These are phyloP conservation scores for Actinia equina DNA, from an alignment of 64 coral and sea anemone genomes.

Conservation along the genomic window DNA sequence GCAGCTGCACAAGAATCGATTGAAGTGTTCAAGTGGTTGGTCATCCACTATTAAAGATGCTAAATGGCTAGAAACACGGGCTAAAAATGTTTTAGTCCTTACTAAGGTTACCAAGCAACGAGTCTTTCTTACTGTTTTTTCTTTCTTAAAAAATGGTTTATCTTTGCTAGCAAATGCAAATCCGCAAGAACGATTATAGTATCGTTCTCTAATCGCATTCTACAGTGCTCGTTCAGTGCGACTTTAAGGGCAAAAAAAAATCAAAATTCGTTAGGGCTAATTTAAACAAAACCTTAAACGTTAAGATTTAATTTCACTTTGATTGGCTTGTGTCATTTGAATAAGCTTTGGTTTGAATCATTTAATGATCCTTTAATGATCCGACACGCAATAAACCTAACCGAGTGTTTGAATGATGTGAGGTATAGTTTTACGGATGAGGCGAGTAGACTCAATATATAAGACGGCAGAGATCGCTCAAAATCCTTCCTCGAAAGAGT, in stretches of 20 bases:
- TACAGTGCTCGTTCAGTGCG: background rate
- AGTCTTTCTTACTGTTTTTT: background rate
- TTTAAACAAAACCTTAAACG: constrained; percentile 16
- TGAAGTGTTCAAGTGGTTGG: constrained; percentile 22
- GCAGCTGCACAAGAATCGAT: constrained; percentile 16
- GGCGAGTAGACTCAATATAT: background rate
- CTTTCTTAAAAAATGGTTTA: background rate
- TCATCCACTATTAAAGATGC: constrained; percentile 15
- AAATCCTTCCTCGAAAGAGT: background rate
- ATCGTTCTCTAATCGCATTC: background rate
- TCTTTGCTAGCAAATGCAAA: background rate
- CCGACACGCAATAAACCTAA: background rate
- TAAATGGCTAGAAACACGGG: background rate
- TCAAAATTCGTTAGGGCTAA: background rate
- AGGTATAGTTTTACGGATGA: background rate
- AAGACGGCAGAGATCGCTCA: background rate
- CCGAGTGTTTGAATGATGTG: background rate
- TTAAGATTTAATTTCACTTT: constrained; percentile 15
- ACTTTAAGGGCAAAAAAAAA: background rate
- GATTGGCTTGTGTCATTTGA: constrained; percentile 5
- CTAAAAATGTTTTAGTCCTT: background rate
- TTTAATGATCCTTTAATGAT: background rate
- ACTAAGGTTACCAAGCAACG: constrained; percentile 5
- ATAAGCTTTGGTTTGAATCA: background rate
- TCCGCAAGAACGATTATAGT: background rate